Percentiles rank a stretch among this genome's conserved stretches.
These are phyloP conservation scores for Strigamia crassipes DNA, from an alignment of 2,888 invertebrate species.

Conservation along the genomic window DNA sequence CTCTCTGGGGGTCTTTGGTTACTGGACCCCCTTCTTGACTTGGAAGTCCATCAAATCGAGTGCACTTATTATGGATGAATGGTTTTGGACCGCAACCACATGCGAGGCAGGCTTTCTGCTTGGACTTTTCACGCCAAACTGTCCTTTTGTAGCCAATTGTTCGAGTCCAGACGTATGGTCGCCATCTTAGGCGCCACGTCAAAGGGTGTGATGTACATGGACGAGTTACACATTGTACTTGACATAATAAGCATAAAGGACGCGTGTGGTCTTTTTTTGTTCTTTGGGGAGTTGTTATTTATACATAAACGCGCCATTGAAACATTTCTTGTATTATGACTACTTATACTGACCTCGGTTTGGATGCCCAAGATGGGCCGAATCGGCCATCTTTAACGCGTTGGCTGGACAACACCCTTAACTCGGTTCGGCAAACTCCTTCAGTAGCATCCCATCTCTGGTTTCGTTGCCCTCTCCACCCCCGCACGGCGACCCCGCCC, in stretches of 20 bases:
- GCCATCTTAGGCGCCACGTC: constrained; percentile 25
- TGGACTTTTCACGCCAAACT: constrained; percentile 23
- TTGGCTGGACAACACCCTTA: neutral
- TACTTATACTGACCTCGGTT: too few species aligned
- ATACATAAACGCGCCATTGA: too few species aligned
- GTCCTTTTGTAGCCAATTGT: constrained; percentile 19
- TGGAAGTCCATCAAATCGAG: constrained; percentile 27
- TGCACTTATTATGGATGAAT: constrained; percentile 22
- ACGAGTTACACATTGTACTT: constrained; percentile 1
- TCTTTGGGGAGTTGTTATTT: too few species aligned
- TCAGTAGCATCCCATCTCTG: constrained; percentile 31
- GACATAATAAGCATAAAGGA: neutral
- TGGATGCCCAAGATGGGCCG: too few species aligned
- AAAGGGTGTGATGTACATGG: constrained; percentile 27
- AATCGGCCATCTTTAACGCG: neutral
- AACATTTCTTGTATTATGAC: neutral
- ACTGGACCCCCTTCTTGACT: neutral
- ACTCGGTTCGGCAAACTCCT: neutral
- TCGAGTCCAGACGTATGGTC: neutral
- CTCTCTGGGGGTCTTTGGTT: neutral
- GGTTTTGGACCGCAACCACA: neutral
- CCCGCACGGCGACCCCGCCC: neutral
- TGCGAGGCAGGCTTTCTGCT: neutral
- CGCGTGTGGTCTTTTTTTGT: constrained; percentile 26
- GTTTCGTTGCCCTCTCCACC: neutral